A percentile compares a stretch with the other conserved stretches of the same genome.
phyloP scores from a whole-genome alignment of 2,888 invertebrate species.

The Rugalucina vietnamica region DNA sequence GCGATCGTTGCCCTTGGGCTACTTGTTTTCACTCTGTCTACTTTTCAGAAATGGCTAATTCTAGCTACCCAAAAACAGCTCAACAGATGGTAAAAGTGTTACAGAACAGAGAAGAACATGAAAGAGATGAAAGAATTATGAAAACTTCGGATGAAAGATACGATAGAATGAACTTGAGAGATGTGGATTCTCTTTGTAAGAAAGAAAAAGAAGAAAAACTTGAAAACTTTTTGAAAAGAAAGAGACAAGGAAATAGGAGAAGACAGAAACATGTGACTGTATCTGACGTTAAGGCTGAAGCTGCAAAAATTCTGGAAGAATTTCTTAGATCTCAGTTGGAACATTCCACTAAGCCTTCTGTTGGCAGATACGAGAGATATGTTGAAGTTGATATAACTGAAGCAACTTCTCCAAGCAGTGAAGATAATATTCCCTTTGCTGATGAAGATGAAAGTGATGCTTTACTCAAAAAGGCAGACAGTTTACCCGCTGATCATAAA shows the following conservation, averaged over 20 bases:
- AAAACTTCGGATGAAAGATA: slow-evolving; percentile 9
- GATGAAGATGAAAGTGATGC: slow-evolving; percentile 61
- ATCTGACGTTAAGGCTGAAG: slow-evolving; percentile 68
- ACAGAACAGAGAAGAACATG: not conserved
- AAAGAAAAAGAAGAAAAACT: slow-evolving; percentile 45
- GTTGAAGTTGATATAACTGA: slow-evolving; percentile 48
- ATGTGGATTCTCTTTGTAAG: slow-evolving; percentile 33
- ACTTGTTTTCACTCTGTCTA: no score
- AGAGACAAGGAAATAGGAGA: slow-evolving; percentile 13
- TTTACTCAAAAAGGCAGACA: slow-evolving; percentile 44
- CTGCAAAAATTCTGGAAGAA: slow-evolving; percentile 73
- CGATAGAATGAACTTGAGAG: slow-evolving; percentile 38
- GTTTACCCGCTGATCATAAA: slow-evolving; percentile 52
- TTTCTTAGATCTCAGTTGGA: slow-evolving; percentile 67
- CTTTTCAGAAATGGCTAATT: no score
- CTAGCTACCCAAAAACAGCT: no score
- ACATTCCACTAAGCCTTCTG: slow-evolving; percentile 40
- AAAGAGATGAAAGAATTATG: not conserved
- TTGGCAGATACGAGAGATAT: slow-evolving; percentile 45
- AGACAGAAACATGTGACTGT: slow-evolving; percentile 48
- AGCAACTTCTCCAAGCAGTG: slow-evolving; percentile 50
- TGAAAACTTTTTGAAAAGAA: slow-evolving; percentile 33
- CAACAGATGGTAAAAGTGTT: no score
- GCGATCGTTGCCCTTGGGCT: no score
- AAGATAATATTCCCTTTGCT: slow-evolving; percentile 63